phyloP scores from a whole-genome alignment of 1,140 invertebrate genomes.

The Reticulitermes speratus region DNA sequence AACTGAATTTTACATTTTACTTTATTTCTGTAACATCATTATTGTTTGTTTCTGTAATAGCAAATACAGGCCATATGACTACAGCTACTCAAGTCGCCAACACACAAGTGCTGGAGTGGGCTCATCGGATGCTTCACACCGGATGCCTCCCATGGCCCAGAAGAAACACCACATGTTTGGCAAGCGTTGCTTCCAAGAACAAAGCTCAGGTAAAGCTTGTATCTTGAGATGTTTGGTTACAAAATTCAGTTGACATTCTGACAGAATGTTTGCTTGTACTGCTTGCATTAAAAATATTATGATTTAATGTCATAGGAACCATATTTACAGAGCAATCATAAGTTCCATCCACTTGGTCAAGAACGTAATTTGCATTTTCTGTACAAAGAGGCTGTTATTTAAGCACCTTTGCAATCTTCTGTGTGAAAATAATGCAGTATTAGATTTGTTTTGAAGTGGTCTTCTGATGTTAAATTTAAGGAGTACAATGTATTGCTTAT shows the following conservation, averaged over 20 bases:
- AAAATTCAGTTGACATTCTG: not conserved
- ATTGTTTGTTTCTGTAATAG: slow-evolving; percentile 40
- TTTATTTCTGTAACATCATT: no score
- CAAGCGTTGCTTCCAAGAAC: slow-evolving; percentile 75
- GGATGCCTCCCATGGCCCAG: slow-evolving; percentile 70
- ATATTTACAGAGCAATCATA: no score
- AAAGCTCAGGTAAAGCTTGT: slow-evolving; percentile 29
- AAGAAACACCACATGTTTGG: slow-evolving; percentile 92
- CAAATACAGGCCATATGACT: slow-evolving; percentile 77
- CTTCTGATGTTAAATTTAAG: no score
- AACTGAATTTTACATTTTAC: no score
- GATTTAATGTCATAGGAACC: no score
- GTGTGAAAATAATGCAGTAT: no score
- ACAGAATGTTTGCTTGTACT: not conserved
- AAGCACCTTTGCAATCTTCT: no score
- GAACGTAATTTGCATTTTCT: no score
- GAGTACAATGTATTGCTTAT: no score
- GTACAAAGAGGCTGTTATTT: no score
- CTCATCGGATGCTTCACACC: slow-evolving; percentile 42
- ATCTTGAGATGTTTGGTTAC: not conserved
- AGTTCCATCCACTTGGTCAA: not conserved
- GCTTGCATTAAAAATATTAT: not conserved
- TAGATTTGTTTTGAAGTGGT: no score
- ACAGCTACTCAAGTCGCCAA: slow-evolving; percentile 58
- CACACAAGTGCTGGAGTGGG: slow-evolving; percentile 46